Percentiles rank a stretch among this genome's conserved stretches.
Conservation (phyloP, 2,888 invertebrate species). For the Clusia tigrina region DNA sequence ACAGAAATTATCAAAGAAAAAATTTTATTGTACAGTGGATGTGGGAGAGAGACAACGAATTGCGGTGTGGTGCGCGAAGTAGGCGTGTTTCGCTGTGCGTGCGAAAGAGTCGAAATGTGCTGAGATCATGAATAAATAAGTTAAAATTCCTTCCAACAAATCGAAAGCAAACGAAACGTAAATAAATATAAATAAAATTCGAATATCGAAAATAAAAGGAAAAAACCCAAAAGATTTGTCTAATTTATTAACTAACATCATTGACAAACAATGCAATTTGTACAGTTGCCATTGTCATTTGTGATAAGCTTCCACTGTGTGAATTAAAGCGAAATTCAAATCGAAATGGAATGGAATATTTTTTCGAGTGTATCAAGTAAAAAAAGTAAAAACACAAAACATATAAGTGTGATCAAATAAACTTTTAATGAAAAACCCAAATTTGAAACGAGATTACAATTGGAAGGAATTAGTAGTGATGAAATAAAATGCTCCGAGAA, state of each 20-base stretch:
- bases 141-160: not conserved
- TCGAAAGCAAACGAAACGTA: not conserved
- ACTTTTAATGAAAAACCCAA: no score
- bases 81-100: constrained; percentile 3
- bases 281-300: not conserved
- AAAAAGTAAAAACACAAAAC: no score
- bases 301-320: not conserved
- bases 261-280: constrained; percentile 10
- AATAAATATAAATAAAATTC: constrained; percentile 2
- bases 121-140: not conserved
- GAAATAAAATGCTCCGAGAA: no score
- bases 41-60: constrained; percentile 35
- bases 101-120: constrained; percentile 14
- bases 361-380: no score
- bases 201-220: not conserved
- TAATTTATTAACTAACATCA: constrained; percentile 6
- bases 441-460: no score
- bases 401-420: no score
- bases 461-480: no score
- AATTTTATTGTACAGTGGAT: not conserved
- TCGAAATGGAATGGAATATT: no score
- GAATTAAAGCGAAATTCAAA: no score
- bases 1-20: constrained; percentile 17
- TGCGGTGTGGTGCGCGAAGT: constrained; percentile 30
- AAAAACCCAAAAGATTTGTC: not conserved